Conservation (phyloP, 2,797 vertebrate species). For the Gobionotothen gibberifrons region DNA sequence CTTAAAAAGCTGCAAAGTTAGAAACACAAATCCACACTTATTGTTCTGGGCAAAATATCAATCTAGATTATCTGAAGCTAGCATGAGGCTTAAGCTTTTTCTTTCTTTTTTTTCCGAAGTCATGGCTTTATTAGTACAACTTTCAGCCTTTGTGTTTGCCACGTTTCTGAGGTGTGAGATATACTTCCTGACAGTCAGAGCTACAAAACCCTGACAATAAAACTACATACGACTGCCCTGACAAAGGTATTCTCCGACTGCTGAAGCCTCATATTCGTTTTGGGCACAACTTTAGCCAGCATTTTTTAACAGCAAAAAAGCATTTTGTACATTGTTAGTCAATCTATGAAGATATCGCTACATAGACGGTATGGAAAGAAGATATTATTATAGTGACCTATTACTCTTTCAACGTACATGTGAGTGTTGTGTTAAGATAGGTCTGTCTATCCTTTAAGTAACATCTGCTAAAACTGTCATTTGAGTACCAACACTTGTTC, state of each 20-base stretch:
- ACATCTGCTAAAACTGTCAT: background rate
- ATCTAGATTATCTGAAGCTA: background rate
- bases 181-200: background rate
- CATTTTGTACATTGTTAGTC: background rate
- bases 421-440: constrained; percentile 18
- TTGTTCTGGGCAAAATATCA: background rate
- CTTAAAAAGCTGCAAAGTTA: background rate
- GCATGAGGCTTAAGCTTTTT: background rate
- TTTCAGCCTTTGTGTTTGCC: background rate
- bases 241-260: background rate
- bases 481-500: background rate
- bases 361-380: background rate
- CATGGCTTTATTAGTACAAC: background rate
- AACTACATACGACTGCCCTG: background rate
- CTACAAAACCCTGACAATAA: background rate
- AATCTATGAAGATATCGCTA: background rate
- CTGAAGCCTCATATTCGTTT: background rate
- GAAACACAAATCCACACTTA: background rate
- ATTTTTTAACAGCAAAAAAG: background rate
- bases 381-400: background rate
- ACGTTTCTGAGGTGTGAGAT: background rate
- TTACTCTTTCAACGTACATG: background rate
- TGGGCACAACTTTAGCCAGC: background rate
- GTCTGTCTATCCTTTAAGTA: background rate
- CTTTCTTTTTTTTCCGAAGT: background rate